phyloP scores from a whole-genome alignment of 1,140 invertebrate genomes.

The Holotrichia oblita region DNA sequence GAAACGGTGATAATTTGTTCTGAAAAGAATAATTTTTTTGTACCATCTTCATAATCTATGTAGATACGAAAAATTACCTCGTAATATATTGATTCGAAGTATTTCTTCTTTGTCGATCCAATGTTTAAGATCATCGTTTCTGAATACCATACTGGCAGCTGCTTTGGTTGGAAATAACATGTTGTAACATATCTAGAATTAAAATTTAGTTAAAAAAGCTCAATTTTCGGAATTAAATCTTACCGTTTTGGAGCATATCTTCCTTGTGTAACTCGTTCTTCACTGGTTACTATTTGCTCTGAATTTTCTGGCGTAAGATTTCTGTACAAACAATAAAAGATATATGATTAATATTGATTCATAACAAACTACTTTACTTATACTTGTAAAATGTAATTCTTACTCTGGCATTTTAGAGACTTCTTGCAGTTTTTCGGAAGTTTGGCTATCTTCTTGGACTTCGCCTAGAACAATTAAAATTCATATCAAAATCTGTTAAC shows the following conservation, averaged over 20 bases:
- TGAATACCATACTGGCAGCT: too few species aligned
- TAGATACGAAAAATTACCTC: conserved; percentile 38
- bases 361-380: too few species aligned
- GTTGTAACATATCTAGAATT: too few species aligned
- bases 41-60: background rate
- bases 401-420: background rate
- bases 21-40: conserved; percentile 9
- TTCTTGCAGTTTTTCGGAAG: background rate
- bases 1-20: conserved; percentile 38
- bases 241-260: conserved; percentile 41
- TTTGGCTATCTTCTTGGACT: background rate
- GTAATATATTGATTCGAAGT: too few species aligned
- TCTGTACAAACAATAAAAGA: background rate
- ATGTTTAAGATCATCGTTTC: too few species aligned
- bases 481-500: background rate
- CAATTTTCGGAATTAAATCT: conserved; percentile 35
- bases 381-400: background rate
- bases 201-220: conserved; percentile 41
- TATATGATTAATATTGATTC: too few species aligned
- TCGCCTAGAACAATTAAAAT: background rate
- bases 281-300: too few species aligned
- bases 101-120: too few species aligned
- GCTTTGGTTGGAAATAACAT: too few species aligned
- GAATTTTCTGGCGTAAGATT: background rate
- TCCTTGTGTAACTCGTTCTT: conserved; percentile 40